phyloP scores from a whole-genome alignment of 2,888 invertebrate genomes.

The Cartodere bifasciata region DNA sequence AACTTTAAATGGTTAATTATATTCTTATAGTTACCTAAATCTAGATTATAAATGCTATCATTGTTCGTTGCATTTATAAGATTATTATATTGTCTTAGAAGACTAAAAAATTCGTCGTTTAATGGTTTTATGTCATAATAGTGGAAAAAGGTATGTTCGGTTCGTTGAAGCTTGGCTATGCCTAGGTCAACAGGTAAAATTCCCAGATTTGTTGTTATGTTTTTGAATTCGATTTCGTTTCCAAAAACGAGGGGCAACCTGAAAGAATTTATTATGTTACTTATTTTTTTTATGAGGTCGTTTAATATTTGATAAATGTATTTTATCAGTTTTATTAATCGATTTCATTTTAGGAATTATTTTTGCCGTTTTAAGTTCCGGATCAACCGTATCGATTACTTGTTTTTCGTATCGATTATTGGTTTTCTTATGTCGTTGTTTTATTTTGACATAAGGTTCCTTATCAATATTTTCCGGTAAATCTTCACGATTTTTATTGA shows the following conservation, averaged over 20 bases:
- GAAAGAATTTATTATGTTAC: neutral
- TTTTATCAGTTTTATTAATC: neutral
- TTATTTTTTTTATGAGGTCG: neutral
- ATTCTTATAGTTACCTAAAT: neutral
- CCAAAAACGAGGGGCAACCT: too few species aligned
- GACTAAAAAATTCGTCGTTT: too few species aligned
- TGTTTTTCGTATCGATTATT: too few species aligned
- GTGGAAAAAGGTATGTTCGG: slow-evolving; percentile 4
- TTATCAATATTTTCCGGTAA: too few species aligned
- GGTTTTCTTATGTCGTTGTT: too few species aligned
- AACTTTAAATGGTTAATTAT: neutral
- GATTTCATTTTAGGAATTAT: neutral
- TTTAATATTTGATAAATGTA: slow-evolving; percentile 1
- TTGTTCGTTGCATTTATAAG: too few species aligned
- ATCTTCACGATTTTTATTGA: too few species aligned
- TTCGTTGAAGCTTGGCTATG: slow-evolving; percentile 5
- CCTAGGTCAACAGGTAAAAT: slow-evolving; percentile 8
- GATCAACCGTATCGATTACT: neutral
- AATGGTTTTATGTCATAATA: too few species aligned
- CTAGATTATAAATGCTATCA: too few species aligned
- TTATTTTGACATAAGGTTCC: too few species aligned
- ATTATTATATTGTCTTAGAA: slow-evolving; percentile 6
- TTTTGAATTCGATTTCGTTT: slow-evolving; percentile 2
- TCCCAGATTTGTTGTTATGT: slow-evolving; percentile 5
- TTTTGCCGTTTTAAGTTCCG: slow-evolving; percentile 1